A percentile compares a stretch with the other conserved stretches of the same genome.
Evolutionary conservation across 2,113 vertebrate species (phyloP).

Genomic region (Platysteira castanea): DNA sequence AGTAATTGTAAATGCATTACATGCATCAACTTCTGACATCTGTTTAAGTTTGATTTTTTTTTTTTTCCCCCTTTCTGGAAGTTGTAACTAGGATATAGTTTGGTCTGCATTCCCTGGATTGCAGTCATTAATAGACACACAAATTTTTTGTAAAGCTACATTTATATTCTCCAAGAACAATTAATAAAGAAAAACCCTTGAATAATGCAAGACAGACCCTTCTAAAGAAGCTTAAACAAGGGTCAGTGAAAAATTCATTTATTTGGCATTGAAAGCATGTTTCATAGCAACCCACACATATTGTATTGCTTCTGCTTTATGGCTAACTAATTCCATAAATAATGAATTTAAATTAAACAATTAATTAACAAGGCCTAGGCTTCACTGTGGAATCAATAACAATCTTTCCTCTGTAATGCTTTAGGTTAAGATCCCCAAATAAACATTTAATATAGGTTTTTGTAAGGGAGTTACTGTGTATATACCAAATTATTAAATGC

Average conservation of each 20-base stretch:
- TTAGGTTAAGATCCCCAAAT: constrained; percentile 17
- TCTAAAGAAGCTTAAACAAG: constrained; percentile 30
- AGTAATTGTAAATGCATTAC: not conserved
- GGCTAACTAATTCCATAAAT: constrained; percentile 51
- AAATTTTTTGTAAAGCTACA: constrained; percentile 20
- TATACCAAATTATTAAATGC: not conserved
- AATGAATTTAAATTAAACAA: constrained; percentile 52
- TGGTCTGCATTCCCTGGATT: constrained; percentile 4
- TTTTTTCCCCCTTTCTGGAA: not conserved
- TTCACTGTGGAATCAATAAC: constrained; percentile 41
- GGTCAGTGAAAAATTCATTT: constrained; percentile 1
- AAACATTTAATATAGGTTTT: constrained; percentile 42
- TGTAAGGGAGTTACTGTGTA: not conserved
- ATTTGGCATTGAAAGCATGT: not conserved
- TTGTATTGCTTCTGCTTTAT: not conserved
- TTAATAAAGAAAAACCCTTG: constrained; percentile 26
- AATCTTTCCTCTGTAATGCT: constrained; percentile 1
- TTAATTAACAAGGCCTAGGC: not conserved
- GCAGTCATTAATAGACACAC: not conserved
- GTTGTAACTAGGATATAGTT: not conserved
- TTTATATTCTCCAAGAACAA: constrained; percentile 35
- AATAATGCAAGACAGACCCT: constrained; percentile 35
- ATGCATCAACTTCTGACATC: not conserved
- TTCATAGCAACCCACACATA: not conserved
- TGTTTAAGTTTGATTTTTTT: not conserved